Evolutionary conservation across 1,140 invertebrate species (phyloP).

Genomic region (Sarcophaga bullata): DNA sequence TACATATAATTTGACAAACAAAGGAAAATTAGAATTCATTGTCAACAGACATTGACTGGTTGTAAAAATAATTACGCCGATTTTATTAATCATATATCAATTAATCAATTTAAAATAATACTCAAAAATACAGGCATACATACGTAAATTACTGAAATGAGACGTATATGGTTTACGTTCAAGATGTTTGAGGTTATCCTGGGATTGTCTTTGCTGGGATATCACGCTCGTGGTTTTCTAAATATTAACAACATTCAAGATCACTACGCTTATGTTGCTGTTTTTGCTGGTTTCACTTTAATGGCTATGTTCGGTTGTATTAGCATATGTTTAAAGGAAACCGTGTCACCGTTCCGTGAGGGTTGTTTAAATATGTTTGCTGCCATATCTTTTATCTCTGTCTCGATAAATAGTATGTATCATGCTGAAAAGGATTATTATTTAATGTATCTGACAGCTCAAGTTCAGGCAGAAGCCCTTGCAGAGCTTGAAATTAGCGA

Average conservation of each 20-base stretch:
- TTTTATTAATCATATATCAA: no score
- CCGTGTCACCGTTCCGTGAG: conserved; percentile 49
- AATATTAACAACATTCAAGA: conserved; percentile 28
- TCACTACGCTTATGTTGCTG: conserved; percentile 32
- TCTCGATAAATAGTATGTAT: conserved; percentile 39
- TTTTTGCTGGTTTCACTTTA: conserved; percentile 40
- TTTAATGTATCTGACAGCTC: conserved; percentile 42
- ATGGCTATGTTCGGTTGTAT: conserved; percentile 41
- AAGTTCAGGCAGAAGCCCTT: not conserved
- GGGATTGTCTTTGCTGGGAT: conserved; percentile 36
- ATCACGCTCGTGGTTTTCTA: conserved; percentile 43
- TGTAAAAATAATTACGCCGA: no score
- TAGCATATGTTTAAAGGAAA: conserved; percentile 31
- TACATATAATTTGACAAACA: no score
- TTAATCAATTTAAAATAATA: no score
- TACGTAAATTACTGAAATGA: conserved; percentile 20
- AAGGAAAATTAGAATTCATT: no score
- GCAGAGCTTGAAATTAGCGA: not conserved
- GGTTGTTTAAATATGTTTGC: conserved; percentile 63
- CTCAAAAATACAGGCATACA: not conserved
- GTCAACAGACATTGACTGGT: no score
- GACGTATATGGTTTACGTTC: conserved; percentile 38
- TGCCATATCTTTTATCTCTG: conserved; percentile 4
- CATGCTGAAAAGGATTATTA: conserved; percentile 46
- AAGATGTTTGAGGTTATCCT: conserved; percentile 40